A percentile compares a stretch with the other conserved stretches of the same genome.
These are phyloP conservation scores for Ascaphus truei DNA, from an alignment of 2,113 vertebrate species.

Conservation along the genomic window DNA sequence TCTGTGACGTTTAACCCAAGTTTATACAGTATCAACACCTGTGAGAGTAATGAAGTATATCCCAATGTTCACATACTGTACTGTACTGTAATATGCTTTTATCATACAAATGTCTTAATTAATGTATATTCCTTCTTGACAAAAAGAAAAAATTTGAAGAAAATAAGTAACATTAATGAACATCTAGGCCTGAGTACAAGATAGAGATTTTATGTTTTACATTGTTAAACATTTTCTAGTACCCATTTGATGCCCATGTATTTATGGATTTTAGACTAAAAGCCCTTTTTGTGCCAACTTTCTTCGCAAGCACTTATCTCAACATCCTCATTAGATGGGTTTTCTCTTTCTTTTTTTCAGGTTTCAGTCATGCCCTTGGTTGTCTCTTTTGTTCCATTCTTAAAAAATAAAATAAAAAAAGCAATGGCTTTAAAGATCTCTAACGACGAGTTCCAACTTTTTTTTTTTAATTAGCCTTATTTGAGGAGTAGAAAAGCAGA, in stretches of 20 bases:
- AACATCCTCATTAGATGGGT: slow-evolving; percentile 78
- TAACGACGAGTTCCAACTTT: slow-evolving; percentile 70
- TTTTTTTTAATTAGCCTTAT: slow-evolving; percentile 76
- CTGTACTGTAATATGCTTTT: too few species aligned
- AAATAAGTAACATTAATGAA: too few species aligned
- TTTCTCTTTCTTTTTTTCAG: slow-evolving; percentile 70
- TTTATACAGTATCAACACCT: too few species aligned
- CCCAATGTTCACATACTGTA: background rate
- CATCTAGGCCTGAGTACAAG: background rate
- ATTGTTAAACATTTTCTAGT: slow-evolving; percentile 74
- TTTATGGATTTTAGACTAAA: slow-evolving; percentile 78
- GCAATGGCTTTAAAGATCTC: slow-evolving; percentile 74
- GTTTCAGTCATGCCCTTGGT: slow-evolving; percentile 66
- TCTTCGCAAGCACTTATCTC: slow-evolving; percentile 76
- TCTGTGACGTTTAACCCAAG: too few species aligned
- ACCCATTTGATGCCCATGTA: slow-evolving; percentile 72
- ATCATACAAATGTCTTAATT: background rate
- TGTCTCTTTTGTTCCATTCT: slow-evolving; percentile 72
- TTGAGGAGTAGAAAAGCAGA: slow-evolving; percentile 73
- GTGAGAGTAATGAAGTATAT: background rate
- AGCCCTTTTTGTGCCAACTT: slow-evolving; percentile 76
- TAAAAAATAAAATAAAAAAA: too few species aligned
- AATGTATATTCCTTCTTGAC: background rate
- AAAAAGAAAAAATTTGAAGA: background rate
- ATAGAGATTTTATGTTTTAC: slow-evolving; percentile 59